phyloP scores from a whole-genome alignment of 2,797 vertebrate species.

The Ctenosaura bakeri region DNA sequence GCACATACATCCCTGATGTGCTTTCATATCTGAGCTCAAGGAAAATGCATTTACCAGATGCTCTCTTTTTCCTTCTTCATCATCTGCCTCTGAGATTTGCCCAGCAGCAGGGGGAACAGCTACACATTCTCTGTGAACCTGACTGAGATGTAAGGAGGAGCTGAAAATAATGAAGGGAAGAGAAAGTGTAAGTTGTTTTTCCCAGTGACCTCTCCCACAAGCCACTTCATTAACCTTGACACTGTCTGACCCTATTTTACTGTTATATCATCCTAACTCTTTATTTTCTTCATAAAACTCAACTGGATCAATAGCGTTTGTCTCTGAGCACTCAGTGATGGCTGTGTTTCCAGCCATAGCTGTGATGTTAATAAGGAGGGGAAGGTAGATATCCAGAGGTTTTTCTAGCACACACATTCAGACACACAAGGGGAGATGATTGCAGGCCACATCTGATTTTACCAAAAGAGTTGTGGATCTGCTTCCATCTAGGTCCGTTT shows the following conservation, averaged over 20 bases:
- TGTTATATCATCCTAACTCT: slow-evolving; percentile 66
- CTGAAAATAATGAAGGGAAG: background rate
- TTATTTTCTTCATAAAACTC: slow-evolving; percentile 77
- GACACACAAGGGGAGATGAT: background rate
- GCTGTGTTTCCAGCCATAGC: slow-evolving; percentile 55
- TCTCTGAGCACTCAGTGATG: slow-evolving; percentile 63
- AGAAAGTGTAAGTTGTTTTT: slow-evolving; percentile 39
- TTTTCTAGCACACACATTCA: background rate
- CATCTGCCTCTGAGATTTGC: background rate
- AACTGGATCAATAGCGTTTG: slow-evolving; percentile 68
- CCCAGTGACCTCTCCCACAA: slow-evolving; percentile 48
- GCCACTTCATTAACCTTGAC: slow-evolving; percentile 72
- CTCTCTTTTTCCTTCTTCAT: background rate
- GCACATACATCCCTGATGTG: too few relatives aligned
- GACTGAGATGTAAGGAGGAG: background rate
- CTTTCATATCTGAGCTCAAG: background rate
- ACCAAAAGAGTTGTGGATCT: background rate
- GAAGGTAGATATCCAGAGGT: slow-evolving; percentile 35
- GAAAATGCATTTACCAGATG: background rate
- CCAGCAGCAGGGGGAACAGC: background rate
- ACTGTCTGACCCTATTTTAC: slow-evolving; percentile 66
- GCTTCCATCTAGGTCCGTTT: background rate
- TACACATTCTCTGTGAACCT: background rate
- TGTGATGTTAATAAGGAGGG: slow-evolving; percentile 28
- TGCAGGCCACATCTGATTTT: background rate